Evolutionary conservation across 1,140 invertebrate species (phyloP).

Genomic region (Microplitis mediator): DNA sequence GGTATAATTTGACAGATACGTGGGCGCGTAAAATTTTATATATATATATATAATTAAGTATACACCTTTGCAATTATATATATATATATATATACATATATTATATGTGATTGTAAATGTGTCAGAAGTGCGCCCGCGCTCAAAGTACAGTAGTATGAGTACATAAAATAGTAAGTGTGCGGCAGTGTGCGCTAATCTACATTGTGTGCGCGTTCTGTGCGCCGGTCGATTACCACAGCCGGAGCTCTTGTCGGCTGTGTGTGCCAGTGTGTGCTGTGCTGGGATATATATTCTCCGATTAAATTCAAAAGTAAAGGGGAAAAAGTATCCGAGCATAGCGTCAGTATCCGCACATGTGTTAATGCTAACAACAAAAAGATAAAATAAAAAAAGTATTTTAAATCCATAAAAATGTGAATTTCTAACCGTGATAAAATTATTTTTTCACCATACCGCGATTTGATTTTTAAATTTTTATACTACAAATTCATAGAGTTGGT

Average conservation of each 20-base stretch:
- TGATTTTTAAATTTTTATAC: too few species aligned
- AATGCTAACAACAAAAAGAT: neutral
- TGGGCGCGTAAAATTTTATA: too few species aligned
- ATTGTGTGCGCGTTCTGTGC: conserved; percentile 27
- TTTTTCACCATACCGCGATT: too few species aligned
- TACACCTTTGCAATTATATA: too few species aligned
- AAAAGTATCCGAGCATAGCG: neutral
- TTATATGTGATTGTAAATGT: too few species aligned
- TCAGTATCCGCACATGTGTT: neutral
- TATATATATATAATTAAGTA: too few species aligned
- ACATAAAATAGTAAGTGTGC: neutral
- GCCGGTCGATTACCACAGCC: conserved; percentile 32
- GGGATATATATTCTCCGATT: too few species aligned
- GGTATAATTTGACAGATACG: too few species aligned
- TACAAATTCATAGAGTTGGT: too few species aligned
- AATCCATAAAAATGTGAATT: too few species aligned
- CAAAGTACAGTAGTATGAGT: neutral
- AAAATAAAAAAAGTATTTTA: neutral
- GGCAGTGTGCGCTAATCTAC: conserved; percentile 19
- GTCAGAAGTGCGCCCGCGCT: neutral
- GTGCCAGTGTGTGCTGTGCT: neutral
- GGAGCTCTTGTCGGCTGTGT: neutral
- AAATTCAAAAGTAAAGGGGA: neutral
- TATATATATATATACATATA: too few species aligned
- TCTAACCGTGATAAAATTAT: too few species aligned